Base-by-base conservation (phyloP, 1,140 invertebrate genomes). In the Pseudomyrmex cubaensis region DNA sequence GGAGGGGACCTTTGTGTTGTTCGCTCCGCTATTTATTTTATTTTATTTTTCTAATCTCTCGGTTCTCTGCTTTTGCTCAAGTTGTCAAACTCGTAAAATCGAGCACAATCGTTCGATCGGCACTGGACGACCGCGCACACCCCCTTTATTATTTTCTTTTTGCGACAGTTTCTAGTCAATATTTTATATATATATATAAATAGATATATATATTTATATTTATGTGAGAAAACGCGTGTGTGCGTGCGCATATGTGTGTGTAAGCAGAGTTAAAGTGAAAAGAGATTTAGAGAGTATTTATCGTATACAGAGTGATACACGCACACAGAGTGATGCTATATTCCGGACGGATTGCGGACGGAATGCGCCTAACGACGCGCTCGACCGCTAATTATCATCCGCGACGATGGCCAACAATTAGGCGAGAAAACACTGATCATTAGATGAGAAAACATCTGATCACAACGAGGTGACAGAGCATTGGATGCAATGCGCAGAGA, bases 161-260 rank as follows among this genome's bases (percentile, higher is more conserved):
- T 62, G 84, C 84, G 69, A 86, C 82, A 63, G 50, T 86, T 76
- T 76, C 76, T 88, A 88, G 80, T 89, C 87, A 88, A 89, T 89
- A 89, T 88, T 87, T 87, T 87, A 88, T 88, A 86, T 86, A 87
- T 76, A 54, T 69, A 52, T 62, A 63, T 35, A 35, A 0, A 35
- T 35, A 35, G 0, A 35, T 35, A 35, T 35, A 35, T 35, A 35
- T 35, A 35, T 35, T 35, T 35, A 35, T 35, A 35, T 35, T 35
- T 35, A 35, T 35, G 35, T 35, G 35, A 35, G 35, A 35, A 5
- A 35, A 35, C 5, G 35, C 35, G 35, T 7, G 35, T 7, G 35
- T 35, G 35, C 35, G 35, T 35, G 35, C 35, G 35, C 25, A 85
- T 78, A 87, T 69, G 59, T 35, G 46, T 82, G 44, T 54, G 20